Base-by-base conservation (phyloP, 2,113 vertebrate genomes). In the Pundamilia nyererei region DNA sequence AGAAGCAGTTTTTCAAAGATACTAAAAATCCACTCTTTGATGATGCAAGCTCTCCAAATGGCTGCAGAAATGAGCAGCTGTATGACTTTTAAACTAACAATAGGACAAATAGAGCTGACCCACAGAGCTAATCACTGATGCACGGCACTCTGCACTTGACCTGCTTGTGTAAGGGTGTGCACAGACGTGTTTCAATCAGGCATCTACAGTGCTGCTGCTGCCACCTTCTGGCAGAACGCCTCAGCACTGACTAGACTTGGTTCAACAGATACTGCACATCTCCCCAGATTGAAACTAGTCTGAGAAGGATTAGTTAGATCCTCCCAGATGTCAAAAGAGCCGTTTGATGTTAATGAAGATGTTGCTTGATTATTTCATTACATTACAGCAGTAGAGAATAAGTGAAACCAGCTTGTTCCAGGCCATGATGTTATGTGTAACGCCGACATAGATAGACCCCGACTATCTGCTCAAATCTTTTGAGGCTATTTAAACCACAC, bases 161-260 rank as follows among this genome's bases (percentile, higher is more conserved):
- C 38, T 72, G 38, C 35, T 56, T 79, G 80, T 72, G 35, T 42
- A 47, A 56, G 81, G 70, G 83, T 26, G 80, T 86, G 55, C 45
- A 31, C 26, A 77, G 45, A 49, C 2, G 1, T 51, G 72, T 31
- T n/a, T 77, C 24, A 77, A 31, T 81, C 26, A 38, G 40, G 70
- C 72, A 60, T 45, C 62, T 77, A 84, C n/a, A 79, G 80, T 84
- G 81, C 85, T 95, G 93, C 89, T 94, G 95, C 93, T 94, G 95
- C 95, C 94, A 81, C 85, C 95, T 95, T 21, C 90, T 94, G 93
- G 94, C 86, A 49, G 81, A 77, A 84, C 60, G 6, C 35, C 7
- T 17, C 14, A 51, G 72, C 17, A 77, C 72, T 51, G 10, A 51
- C 13, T 8, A 72, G 15, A 53, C 54, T 29, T 47, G 6, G 9